Conservation (phyloP, 2,113 vertebrate species). For the Rhinopomastus cyanomelas region DNA sequence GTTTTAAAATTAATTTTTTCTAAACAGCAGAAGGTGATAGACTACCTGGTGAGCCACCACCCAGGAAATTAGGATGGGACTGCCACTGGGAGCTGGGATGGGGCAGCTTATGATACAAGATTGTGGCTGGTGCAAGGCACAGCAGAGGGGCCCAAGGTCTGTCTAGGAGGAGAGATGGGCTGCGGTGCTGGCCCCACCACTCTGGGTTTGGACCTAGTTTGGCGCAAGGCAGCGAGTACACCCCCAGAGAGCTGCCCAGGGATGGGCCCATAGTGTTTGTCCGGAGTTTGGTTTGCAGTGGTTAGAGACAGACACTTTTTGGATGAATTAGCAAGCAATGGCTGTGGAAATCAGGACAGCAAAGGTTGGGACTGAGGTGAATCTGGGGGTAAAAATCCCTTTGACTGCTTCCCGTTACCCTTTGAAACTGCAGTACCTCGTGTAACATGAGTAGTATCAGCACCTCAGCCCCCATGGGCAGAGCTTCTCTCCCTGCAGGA, state of each 20-base stretch:
- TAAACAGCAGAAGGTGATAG: neutral
- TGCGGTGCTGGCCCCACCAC: rapidly evolving
- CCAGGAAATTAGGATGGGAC: neutral
- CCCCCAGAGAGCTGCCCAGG: neutral
- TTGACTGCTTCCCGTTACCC: rapidly evolving
- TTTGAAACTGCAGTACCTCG: rapidly evolving
- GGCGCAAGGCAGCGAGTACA: rapidly evolving
- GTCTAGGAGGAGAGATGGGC: neutral
- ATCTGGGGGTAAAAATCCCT: neutral
- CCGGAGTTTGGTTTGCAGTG: rapidly evolving
- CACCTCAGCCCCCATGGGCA: rapidly evolving
- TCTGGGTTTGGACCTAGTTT: neutral
- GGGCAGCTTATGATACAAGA: neutral
- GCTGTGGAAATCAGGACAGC: neutral
- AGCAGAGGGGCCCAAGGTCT: rapidly evolving
- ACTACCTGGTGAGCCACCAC: neutral
- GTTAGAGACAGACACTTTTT: neutral
- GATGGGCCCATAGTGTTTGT: neutral
- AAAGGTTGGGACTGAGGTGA: neutral
- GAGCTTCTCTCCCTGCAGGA: neutral
- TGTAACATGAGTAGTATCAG: rapidly evolving
- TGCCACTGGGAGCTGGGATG: neutral
- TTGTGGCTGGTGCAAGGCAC: neutral
- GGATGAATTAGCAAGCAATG: neutral
- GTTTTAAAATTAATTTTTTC: neutral